Evolutionary conservation across 1,140 invertebrate genomes (phyloP).

Genomic region (Muscidifurax raptorellus): DNA sequence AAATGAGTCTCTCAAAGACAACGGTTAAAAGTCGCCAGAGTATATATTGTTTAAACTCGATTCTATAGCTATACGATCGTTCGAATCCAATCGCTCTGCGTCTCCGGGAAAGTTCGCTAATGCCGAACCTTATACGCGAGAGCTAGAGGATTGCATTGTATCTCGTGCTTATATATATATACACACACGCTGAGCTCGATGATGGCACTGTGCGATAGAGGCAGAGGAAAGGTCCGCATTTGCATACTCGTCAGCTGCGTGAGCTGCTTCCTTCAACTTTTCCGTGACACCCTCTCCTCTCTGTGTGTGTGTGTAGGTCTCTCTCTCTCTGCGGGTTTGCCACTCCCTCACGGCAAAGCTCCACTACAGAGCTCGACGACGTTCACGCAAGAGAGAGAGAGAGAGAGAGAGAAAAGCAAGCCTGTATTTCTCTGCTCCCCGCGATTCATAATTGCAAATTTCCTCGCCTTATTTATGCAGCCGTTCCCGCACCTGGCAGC

Average conservation of each 20-base stretch:
- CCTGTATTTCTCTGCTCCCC: slow-evolving; percentile 69
- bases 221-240: slow-evolving; percentile 65
- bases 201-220: slow-evolving; percentile 49
- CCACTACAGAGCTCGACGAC: slow-evolving; percentile 55
- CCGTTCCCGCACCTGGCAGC: slow-evolving; percentile 57
- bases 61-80: too few relatives aligned
- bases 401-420: slow-evolving; percentile 49
- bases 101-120: slow-evolving; percentile 57
- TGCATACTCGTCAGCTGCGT: slow-evolving; percentile 76
- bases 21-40: too few relatives aligned
- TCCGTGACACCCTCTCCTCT: slow-evolving; percentile 68
- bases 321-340: slow-evolving; percentile 22
- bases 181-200: slow-evolving; percentile 17
- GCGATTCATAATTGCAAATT: slow-evolving; percentile 77
- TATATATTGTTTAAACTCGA: too few relatives aligned
- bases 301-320: slow-evolving; percentile 12
- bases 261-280: slow-evolving; percentile 74
- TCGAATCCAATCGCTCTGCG: slow-evolving; percentile 39
- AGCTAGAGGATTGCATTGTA: slow-evolving; percentile 63
- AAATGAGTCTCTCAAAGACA: too few relatives aligned
- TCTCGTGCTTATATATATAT: too few relatives aligned
- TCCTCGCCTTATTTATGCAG: slow-evolving; percentile 75
- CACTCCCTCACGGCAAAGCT: slow-evolving; percentile 47
- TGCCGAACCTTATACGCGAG: slow-evolving; percentile 61
- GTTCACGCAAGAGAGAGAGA: slow-evolving; percentile 49